Evolutionary conservation across 2,888 invertebrate genomes (phyloP).

Genomic region (Syrphus vitripennis): DNA sequence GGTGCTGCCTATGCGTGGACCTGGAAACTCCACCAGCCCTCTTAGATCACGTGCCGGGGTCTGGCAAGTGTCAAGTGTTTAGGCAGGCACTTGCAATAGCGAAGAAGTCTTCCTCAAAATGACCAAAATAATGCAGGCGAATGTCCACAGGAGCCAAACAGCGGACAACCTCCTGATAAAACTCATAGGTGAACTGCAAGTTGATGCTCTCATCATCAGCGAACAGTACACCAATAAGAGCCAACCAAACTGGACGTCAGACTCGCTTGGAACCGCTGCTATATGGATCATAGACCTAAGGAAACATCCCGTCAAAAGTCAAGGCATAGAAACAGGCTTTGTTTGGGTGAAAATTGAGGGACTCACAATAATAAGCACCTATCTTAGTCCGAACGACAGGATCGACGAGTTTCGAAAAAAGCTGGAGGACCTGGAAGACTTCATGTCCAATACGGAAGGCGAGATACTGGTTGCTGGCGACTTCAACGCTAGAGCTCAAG

Average conservation of each 20-base stretch:
- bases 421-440: neutral
- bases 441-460: neutral
- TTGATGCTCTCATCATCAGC: neutral
- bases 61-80: neutral
- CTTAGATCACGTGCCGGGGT: neutral
- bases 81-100: neutral
- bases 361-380: slow-evolving; percentile 20
- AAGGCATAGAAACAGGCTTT: neutral
- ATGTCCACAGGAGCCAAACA: neutral
- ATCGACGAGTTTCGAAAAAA: slow-evolving; percentile 15
- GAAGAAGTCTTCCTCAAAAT: neutral
- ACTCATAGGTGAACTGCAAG: neutral
- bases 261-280: neutral
- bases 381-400: slow-evolving; percentile 21
- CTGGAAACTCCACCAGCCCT: neutral
- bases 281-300: neutral
- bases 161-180: neutral
- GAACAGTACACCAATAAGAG: neutral
- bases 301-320: neutral
- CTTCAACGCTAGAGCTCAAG: slow-evolving; percentile 16
- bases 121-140: neutral
- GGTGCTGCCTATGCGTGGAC: neutral
- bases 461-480: neutral
- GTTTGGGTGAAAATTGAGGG: slow-evolving; percentile 1
- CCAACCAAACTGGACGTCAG: neutral